Evolutionary conservation across 2,113 vertebrate species (phyloP), one percentile per base, ranked within the genome.

Genomic region (Nipponia nippon): DNA sequence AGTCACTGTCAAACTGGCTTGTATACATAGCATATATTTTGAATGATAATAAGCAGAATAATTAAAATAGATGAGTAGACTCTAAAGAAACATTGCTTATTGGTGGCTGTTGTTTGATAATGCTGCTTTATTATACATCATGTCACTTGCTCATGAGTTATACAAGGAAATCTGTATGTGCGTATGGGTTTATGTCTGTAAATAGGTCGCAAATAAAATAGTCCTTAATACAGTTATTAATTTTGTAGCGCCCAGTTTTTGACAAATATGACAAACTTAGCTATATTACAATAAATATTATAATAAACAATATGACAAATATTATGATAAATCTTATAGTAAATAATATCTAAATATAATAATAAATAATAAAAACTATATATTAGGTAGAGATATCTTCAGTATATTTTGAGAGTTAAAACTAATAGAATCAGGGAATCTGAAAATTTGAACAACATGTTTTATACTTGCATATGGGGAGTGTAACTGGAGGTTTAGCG

Each of bases 11-110:
- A n/a, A 23, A 46, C 23, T 18, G 42, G 7, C 12, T 79, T 40
- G 13, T 16, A 16, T 32, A 42, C 2, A 0, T 14, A 58, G 23
- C 7, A 14, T 11, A 2, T n/a, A 27, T 18, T 22, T 25, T 49
- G 55, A 62, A 49, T n/a, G 15, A 27, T 67, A 67, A 29, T 40
- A 49, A 55, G n/a, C 27, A 49, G 44, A 59, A 42, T 25, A 63
- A 52, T 52, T n/a, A 56, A 84, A 79, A 47, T 44, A 63, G 27
- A 32, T 2, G 2, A 8, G 18, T 16, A 63, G 13, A 29, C 13
- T 56, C 20, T 27, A 32, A 67, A 67, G 36, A 9, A 56, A 19
- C 9, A 6, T 34, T 44, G 53, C 18, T 26, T 56, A 16, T 46
- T 16, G 15, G 53, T 79, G 71, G 19, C 27, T 58, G 25, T 23